Evolutionary conservation across 2,888 invertebrate species (phyloP).

Genomic region (Drosophila ezoana): DNA sequence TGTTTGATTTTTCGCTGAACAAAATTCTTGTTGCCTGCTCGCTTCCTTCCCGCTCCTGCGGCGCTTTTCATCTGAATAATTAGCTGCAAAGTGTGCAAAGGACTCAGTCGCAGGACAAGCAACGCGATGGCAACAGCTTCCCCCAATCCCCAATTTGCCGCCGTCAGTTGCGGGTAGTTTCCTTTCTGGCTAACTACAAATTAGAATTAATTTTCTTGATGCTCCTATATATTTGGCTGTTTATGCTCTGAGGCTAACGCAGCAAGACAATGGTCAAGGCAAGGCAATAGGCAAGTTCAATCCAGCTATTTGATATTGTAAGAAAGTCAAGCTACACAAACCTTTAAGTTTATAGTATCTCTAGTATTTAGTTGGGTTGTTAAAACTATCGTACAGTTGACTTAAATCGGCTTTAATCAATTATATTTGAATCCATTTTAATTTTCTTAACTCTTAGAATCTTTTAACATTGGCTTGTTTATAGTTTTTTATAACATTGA

Average conservation of each 20-base stretch:
- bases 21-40: constrained; percentile 24
- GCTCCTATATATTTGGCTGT: constrained; percentile 40
- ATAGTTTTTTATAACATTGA: too few relatives aligned
- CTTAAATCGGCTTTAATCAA: background rate
- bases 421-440: background rate
- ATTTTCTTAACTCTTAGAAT: too few relatives aligned
- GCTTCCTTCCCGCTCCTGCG: constrained; percentile 15
- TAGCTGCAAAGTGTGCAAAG: constrained; percentile 77
- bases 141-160: background rate
- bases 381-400: background rate
- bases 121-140: constrained; percentile 1
- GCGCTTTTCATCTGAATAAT: constrained; percentile 76
- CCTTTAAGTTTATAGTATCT: background rate
- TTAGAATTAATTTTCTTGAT: constrained; percentile 75
- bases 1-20: constrained; percentile 73
- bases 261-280: constrained; percentile 30
- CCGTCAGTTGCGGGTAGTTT: constrained; percentile 62
- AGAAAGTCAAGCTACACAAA: background rate
- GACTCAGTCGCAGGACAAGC: constrained; percentile 44
- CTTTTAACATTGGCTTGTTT: too few relatives aligned
- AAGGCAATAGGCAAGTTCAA: background rate
- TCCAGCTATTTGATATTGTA: too few relatives aligned
- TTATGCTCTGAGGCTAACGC: constrained; percentile 42
- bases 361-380: background rate
- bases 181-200: constrained; percentile 64